Evolutionary conservation across 2,113 vertebrate species (phyloP).

Genomic region (Xenus cinereus): DNA sequence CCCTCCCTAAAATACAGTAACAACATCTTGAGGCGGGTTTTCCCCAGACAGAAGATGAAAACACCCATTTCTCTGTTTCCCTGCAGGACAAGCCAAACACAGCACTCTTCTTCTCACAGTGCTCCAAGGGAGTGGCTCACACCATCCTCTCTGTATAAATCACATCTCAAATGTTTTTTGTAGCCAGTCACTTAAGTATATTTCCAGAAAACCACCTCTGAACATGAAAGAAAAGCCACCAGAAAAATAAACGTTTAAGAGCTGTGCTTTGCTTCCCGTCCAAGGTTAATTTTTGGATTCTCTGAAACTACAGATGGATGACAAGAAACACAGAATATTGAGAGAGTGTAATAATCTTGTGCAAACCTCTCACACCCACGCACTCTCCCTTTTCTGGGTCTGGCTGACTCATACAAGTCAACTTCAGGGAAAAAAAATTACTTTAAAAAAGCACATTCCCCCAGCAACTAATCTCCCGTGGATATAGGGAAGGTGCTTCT

Average conservation of each 20-base stretch:
- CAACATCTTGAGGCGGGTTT: not conserved
- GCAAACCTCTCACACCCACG: slow-evolving; percentile 26
- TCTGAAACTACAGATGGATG: not conserved
- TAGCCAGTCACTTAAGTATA: not conserved
- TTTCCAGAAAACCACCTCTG: not conserved
- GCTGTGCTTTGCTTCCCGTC: not conserved
- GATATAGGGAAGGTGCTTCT: not conserved
- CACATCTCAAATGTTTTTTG: not conserved
- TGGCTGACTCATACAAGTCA: slow-evolving; percentile 43
- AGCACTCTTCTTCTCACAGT: fast-evolving
- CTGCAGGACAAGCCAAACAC: not conserved
- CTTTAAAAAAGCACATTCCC: not conserved
- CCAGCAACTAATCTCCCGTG: not conserved
- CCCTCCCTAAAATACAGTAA: not conserved
- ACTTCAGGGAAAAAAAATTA: not conserved
- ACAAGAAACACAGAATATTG: slow-evolving; percentile 22
- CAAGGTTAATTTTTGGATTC: slow-evolving; percentile 8
- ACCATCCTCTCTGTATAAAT: not conserved
- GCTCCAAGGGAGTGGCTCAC: not conserved
- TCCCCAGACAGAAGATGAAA: not conserved
- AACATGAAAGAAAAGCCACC: not conserved
- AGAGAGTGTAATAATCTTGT: not conserved
- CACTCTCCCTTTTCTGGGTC: slow-evolving; percentile 13
- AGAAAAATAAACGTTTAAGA: not conserved
- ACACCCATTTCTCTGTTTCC: not conserved